Percentiles rank a stretch among this genome's conserved stretches.
These are phyloP conservation scores for Papilio xuthus DNA, from an alignment of 1,140 invertebrate genomes.

Conservation along the genomic window DNA sequence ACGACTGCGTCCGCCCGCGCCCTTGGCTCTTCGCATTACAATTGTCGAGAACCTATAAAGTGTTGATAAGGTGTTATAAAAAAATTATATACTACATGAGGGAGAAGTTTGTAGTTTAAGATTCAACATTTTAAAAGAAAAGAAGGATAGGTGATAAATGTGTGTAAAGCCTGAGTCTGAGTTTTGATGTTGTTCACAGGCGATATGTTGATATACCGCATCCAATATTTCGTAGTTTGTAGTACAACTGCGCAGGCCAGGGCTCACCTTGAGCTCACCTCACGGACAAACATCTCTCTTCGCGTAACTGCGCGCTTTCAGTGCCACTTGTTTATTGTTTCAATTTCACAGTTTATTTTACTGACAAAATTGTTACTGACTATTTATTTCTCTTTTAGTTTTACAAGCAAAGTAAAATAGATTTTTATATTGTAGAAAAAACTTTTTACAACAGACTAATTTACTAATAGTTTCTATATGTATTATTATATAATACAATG, in stretches of 20 bases:
- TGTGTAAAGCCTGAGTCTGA: too few relatives aligned
- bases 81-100: not conserved
- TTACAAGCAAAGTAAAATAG: not conserved
- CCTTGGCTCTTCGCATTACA: conserved; percentile 5
- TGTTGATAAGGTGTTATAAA: not conserved
- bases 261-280: conserved; percentile 28
- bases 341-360: conserved; percentile 15
- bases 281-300: not conserved
- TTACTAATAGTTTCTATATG: too few relatives aligned
- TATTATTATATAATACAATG: too few relatives aligned
- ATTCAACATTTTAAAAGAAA: not conserved
- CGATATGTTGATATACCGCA: not conserved
- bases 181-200: not conserved
- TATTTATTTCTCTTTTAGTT: not conserved
- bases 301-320: not conserved
- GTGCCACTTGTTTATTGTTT: not conserved
- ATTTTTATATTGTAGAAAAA: not conserved
- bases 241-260: not conserved
- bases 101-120: not conserved
- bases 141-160: not conserved
- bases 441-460: not conserved
- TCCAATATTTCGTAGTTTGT: not conserved
- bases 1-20: conserved; percentile 31
- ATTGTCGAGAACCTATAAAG: not conserved
- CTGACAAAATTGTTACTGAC: not conserved